A percentile compares a stretch with the other conserved stretches of the same genome.
Evolutionary conservation across 2,113 vertebrate species (phyloP).

Genomic region (Zapus hudsonius): DNA sequence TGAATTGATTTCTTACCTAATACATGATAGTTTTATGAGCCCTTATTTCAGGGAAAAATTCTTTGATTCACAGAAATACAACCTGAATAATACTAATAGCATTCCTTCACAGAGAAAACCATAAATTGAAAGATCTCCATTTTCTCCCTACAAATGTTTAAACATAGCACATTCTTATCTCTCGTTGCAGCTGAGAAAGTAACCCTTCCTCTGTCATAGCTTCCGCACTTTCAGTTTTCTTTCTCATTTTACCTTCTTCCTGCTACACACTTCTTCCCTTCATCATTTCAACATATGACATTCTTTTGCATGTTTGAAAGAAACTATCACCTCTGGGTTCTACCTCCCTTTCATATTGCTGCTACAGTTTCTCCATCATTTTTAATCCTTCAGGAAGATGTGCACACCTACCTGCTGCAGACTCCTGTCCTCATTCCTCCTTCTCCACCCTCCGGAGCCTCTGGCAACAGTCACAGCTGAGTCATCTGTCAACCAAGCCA

Average conservation of each 20-base stretch:
- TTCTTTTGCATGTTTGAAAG: not conserved
- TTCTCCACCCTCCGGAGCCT: too few species aligned
- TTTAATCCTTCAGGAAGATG: not conserved
- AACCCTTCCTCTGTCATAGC: not conserved
- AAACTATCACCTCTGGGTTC: not conserved
- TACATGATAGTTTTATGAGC: not conserved
- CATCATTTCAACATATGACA: not conserved
- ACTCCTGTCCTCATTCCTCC: not conserved
- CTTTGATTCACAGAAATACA: slow-evolving; percentile 9
- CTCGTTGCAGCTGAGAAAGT: not conserved
- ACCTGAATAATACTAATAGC: not conserved
- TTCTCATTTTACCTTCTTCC: not conserved
- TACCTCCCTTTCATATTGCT: not conserved
- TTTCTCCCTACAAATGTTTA: not conserved
- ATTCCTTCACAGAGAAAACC: not conserved
- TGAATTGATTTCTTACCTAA: not conserved
- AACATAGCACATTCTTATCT: not conserved
- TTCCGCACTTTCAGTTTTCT: not conserved
- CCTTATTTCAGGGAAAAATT: not conserved
- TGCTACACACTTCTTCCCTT: not conserved
- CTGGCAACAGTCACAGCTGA: too few species aligned
- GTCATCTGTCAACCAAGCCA: not conserved
- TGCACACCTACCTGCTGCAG: too few species aligned
- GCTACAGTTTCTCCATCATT: not conserved
- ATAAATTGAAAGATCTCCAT: not conserved